Conservation (phyloP, 2,797 vertebrate species). For the Pipistrellus pipistrellus region DNA sequence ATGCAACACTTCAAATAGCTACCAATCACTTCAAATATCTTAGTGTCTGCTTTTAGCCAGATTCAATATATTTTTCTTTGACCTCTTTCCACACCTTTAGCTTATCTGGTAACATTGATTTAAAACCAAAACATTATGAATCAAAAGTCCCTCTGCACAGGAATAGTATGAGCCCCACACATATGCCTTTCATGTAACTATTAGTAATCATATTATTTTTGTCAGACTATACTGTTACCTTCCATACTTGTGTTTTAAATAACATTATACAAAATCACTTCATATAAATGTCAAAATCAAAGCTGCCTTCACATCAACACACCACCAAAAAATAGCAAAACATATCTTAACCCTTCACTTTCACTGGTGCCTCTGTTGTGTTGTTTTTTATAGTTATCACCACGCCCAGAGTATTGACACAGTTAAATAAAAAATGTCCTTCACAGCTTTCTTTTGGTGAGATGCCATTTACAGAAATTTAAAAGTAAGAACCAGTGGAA, state of each 20-base stretch:
- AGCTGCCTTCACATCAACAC: not conserved
- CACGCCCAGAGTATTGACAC: not conserved
- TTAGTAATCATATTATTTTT: not conserved
- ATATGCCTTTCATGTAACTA: not conserved
- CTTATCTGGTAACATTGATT: not conserved
- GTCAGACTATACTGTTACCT: not conserved
- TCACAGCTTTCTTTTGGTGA: slow-evolving; percentile 31
- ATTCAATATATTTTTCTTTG: not conserved
- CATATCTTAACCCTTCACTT: not conserved
- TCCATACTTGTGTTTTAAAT: not conserved
- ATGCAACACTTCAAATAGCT: not conserved
- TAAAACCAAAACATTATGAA: slow-evolving; percentile 19
- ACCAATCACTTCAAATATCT: not conserved
- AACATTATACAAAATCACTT: not conserved
- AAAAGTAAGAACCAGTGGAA: slow-evolving; percentile 60
- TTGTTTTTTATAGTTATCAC: not conserved
- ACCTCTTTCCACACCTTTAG: not conserved
- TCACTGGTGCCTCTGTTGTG: not conserved
- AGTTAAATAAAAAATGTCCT: not conserved
- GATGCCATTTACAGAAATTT: not conserved
- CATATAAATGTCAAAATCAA: slow-evolving; percentile 9
- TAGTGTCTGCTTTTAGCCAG: not conserved
- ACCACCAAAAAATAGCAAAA: not conserved
- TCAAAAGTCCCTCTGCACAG: slow-evolving; percentile 9
- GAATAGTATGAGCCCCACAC: slow-evolving; percentile 6